These are phyloP conservation scores for Drosophila nr. perissopoda DNA, from an alignment of 2,888 invertebrate species.

Conservation along the genomic window DNA sequence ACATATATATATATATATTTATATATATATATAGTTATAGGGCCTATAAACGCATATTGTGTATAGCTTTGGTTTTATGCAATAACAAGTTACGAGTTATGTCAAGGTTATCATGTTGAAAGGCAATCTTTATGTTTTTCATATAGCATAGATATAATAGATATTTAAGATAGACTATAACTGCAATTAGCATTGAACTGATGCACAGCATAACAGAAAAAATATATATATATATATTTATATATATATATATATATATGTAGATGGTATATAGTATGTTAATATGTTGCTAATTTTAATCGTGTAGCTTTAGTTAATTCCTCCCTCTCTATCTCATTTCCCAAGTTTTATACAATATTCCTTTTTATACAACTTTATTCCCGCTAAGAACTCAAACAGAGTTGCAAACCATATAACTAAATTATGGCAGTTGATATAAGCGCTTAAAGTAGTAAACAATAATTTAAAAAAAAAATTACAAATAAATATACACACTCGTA, in stretches of 20 bases:
- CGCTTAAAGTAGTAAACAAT: conserved; percentile 63
- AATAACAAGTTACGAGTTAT: conserved; percentile 74
- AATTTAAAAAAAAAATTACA: conserved; percentile 7
- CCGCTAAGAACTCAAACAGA: conserved; percentile 33
- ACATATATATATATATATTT: conserved; percentile 20
- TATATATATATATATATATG: not conserved
- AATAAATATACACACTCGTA: conserved; percentile 18
- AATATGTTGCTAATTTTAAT: conserved; percentile 32
- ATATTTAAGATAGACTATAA: conserved; percentile 47
- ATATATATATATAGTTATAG: conserved; percentile 29
- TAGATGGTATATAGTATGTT: conserved; percentile 19
- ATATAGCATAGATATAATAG: conserved; percentile 47
- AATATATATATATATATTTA: conserved; percentile 16
- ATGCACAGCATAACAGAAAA: conserved; percentile 68
- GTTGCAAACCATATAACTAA: conserved; percentile 54
- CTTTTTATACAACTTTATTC: conserved; percentile 36
- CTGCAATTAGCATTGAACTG: conserved; percentile 69
- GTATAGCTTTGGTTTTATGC: conserved; percentile 55
- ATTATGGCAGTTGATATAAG: conserved; percentile 73
- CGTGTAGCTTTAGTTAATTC: conserved; percentile 10
- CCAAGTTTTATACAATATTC: conserved; percentile 40
- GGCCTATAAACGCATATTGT: conserved; percentile 49
- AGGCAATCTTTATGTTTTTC: conserved; percentile 55
- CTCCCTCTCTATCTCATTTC: conserved; percentile 11
- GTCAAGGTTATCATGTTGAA: conserved; percentile 63